These are phyloP conservation scores for Acanthornis magna DNA, from an alignment of 2,797 vertebrate species.

Conservation along the genomic window DNA sequence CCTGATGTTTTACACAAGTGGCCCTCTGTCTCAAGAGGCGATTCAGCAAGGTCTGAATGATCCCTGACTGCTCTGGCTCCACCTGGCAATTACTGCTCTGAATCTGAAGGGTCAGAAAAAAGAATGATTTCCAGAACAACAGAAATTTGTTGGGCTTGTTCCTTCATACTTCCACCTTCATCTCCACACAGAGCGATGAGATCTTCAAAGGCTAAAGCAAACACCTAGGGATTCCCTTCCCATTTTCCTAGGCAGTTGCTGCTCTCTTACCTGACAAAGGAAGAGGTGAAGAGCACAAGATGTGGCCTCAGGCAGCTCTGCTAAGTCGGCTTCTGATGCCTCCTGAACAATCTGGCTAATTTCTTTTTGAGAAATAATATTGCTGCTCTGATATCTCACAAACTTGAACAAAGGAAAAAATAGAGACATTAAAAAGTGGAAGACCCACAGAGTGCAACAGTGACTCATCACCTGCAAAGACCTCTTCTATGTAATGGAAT, in stretches of 20 bases:
- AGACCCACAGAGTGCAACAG: background rate
- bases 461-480: background rate
- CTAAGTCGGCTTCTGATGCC: constrained; percentile 55
- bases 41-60: constrained; percentile 64
- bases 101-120: constrained; percentile 52
- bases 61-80: constrained; percentile 30
- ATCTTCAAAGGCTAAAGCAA: background rate
- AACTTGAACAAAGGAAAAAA: constrained; percentile 66
- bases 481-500: background rate
- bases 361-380: constrained; percentile 70
- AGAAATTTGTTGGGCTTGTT: background rate
- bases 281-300: constrained; percentile 69
- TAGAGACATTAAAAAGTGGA: background rate
- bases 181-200: background rate
- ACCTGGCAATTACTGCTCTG: constrained; percentile 54
- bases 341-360: constrained; percentile 67
- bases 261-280: constrained; percentile 71
- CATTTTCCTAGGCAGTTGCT: background rate
- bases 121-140: background rate
- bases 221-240: background rate
- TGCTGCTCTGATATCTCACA: constrained; percentile 68
- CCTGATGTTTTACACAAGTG: background rate
- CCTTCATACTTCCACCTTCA: background rate
- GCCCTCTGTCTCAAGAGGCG: background rate
- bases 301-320: constrained; percentile 61